phyloP scores from a whole-genome alignment of 2,888 invertebrate genomes.

The Dryomyza anilis region DNA sequence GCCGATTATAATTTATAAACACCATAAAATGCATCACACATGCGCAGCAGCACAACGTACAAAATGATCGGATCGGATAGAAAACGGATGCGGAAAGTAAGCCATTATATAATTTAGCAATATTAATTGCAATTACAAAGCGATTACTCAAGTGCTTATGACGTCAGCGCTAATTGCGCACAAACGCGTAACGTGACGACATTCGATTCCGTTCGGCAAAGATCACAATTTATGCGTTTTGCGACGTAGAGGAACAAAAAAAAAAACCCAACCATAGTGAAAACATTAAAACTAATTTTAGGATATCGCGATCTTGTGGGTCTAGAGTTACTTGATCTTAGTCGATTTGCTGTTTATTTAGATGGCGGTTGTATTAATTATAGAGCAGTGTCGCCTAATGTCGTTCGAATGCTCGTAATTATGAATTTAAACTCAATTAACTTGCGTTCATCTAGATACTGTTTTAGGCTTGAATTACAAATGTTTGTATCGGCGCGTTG shows the following conservation, averaged over 20 bases:
- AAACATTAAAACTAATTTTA: background rate
- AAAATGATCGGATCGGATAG: background rate
- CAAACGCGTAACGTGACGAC: background rate
- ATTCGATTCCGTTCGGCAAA: background rate
- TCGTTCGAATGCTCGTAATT: constrained; percentile 56
- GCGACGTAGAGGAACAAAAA: background rate
- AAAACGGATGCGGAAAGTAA: constrained; percentile 22
- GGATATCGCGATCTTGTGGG: background rate
- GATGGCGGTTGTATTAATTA: constrained; percentile 49
- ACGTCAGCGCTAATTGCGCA: background rate
- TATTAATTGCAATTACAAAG: constrained; percentile 58
- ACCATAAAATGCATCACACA: background rate
- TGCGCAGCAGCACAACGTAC: background rate
- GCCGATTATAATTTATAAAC: constrained; percentile 12
- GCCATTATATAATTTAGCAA: constrained; percentile 24
- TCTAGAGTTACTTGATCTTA: background rate
- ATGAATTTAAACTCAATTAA: constrained; percentile 61
- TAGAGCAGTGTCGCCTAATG: constrained; percentile 59
- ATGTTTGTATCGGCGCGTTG: background rate
- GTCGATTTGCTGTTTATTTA: background rate
- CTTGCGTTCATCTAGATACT: constrained; percentile 25
- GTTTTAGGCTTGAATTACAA: constrained; percentile 16
- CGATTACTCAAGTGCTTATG: constrained; percentile 43
- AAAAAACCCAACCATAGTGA: background rate
- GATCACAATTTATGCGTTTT: background rate